Evolutionary conservation across 2,888 invertebrate species (phyloP).

Genomic region (Ceriagrion tenellum): DNA sequence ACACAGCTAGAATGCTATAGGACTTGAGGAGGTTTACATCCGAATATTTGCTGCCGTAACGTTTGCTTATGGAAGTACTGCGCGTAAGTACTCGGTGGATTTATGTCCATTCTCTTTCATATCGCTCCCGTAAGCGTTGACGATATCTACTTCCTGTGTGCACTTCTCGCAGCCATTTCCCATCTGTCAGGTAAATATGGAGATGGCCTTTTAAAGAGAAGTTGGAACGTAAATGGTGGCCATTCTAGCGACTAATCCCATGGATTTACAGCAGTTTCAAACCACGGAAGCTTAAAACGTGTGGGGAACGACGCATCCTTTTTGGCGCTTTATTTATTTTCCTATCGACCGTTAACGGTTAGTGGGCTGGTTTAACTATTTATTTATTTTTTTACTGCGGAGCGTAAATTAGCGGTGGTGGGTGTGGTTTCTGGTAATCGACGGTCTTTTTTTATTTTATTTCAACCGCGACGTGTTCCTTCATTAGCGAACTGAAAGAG

Average conservation of each 20-base stretch:
- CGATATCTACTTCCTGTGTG: neutral
- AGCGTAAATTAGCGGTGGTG: neutral
- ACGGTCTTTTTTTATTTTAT: neutral
- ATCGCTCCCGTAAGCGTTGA: neutral
- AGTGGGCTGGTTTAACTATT: neutral
- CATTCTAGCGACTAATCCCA: neutral
- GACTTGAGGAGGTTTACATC: neutral
- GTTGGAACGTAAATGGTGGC: neutral
- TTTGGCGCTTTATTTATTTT: neutral
- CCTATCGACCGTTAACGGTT: neutral
- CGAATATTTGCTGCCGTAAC: neutral
- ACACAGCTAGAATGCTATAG: neutral
- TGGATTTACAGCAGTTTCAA: neutral
- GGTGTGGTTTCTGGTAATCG: constrained; percentile 2
- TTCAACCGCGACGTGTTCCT: constrained; percentile 8
- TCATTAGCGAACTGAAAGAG: constrained; percentile 12
- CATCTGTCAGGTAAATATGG: neutral
- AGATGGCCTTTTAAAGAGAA: neutral
- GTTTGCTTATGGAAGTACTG: neutral
- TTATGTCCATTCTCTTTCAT: neutral
- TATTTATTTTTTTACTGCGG: neutral
- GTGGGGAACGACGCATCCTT: neutral
- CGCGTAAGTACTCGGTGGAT: neutral
- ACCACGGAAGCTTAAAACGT: neutral
- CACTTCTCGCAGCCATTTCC: neutral